Evolutionary conservation across 2,888 invertebrate genomes (phyloP), one percentile per base, ranked within the genome.

Genomic region (Bellardia bayeri): DNA sequence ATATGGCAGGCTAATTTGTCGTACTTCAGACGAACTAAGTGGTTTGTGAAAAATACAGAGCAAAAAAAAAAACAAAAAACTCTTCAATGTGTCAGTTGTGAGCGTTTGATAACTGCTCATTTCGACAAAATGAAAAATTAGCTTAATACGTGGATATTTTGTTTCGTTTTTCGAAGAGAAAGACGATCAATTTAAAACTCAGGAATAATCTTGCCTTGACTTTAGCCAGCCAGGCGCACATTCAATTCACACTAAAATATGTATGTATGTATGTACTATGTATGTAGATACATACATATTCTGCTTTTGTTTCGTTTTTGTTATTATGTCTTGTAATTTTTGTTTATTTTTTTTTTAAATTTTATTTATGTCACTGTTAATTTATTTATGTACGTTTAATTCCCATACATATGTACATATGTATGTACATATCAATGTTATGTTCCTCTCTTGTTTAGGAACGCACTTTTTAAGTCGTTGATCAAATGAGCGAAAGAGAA

Each of bases 341-440:
- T 64, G 49, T 68, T 68, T 49, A 30, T 49, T 68, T 64, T 68
- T 68, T n/a, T 45, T 23, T 68, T 66, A 16, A 40, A 69, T 33
- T 72, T 51, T 42, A 81, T 81, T 72, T 51, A 82, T 75, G 51
- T 76, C 68, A 75, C 33, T 58, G 40, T 63, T 76, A 75, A 82
- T 82, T 75, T 58, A 82, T 42, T 71, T 42, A 75, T 49, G 30
- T 71, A 16, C 33, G 45, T 61, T 81, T 14, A 69, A 69, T 68
- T 51, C 40, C 33, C 40, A 64, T 40, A n/a, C 30, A 5, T 14
- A n/a, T n/a, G n/a, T n/a, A 45, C n/a, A 33, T 63, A 13, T 33
- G 33, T 63, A 14, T 33, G n/a, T 30, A 14, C 23, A 23, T 23
- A 23, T 23, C 23, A 23, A 23, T 23, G 23, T 66, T 40, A 14